Conservation (phyloP, 2,888 invertebrate species). For the Ephialtes manifestator region DNA sequence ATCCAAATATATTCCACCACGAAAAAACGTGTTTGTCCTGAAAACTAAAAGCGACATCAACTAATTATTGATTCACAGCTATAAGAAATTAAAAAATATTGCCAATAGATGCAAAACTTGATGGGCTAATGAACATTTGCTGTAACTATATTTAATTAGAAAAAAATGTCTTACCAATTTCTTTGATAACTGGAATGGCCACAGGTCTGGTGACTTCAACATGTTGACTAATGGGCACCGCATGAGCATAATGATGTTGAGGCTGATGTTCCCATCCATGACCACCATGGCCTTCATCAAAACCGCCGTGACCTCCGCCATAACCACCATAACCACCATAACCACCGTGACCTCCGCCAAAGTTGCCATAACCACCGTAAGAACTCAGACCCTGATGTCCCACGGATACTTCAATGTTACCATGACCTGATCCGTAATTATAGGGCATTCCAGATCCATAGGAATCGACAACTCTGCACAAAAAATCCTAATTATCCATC, state of each 20-base stretch:
- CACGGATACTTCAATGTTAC: conserved; percentile 48
- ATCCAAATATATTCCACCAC: too few species aligned
- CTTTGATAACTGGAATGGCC: conserved; percentile 89
- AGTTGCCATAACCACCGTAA: conserved; percentile 72
- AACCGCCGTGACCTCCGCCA: conserved; percentile 44
- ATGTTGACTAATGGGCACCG: conserved; percentile 88
- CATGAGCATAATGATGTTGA: conserved; percentile 85
- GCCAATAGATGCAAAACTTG: too few species aligned
- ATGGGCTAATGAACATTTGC: too few species aligned
- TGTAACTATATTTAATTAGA: not conserved
- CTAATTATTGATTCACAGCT: too few species aligned
- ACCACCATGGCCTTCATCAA: conserved; percentile 69
- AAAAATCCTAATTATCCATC: not conserved
- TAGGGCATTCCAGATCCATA: conserved; percentile 21
- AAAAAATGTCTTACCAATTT: conserved; percentile 86
- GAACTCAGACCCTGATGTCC: conserved; percentile 64
- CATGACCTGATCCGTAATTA: conserved; percentile 28
- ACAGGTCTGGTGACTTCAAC: conserved; percentile 90
- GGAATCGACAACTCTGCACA: conserved; percentile 28
- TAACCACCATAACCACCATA: conserved; percentile 60
- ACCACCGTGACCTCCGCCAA: conserved; percentile 48
- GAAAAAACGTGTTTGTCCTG: too few species aligned
- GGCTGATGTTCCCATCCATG: conserved; percentile 72
- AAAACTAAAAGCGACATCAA: too few species aligned
- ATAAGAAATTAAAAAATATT: too few species aligned